Percentiles rank a stretch among this genome's conserved stretches.
Evolutionary conservation across 1,140 invertebrate genomes (phyloP).

Genomic region (Hypsibius dujardini): DNA sequence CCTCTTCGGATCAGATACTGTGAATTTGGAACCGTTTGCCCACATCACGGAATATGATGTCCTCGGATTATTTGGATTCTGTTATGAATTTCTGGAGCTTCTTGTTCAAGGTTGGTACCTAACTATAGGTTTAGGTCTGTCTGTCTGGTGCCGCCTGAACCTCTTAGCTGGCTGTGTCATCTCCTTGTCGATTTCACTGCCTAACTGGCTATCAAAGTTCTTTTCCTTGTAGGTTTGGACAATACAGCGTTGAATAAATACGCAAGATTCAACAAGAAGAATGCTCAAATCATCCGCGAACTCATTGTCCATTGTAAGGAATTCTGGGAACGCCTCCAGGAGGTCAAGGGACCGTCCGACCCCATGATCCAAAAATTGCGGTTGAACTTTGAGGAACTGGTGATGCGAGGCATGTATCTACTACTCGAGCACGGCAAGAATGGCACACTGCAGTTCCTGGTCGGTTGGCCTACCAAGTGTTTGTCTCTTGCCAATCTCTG

Average conservation of each 20-base stretch:
- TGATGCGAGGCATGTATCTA: neutral
- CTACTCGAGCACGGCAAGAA: neutral
- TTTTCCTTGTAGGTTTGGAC: neutral
- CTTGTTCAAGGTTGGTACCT: neutral
- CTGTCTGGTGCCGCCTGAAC: too few relatives aligned
- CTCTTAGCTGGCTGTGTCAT: too few relatives aligned
- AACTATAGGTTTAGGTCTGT: too few relatives aligned
- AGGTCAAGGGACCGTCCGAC: neutral
- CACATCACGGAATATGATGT: neutral
- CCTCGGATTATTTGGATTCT: neutral
- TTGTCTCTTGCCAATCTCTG: neutral
- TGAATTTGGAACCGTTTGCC: slow-evolving; percentile 9
- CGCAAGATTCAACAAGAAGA: slow-evolving; percentile 2
- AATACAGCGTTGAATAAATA: neutral
- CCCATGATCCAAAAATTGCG: neutral
- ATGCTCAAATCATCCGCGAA: slow-evolving; percentile 1
- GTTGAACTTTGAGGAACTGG: neutral
- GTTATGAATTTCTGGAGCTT: slow-evolving; percentile 10
- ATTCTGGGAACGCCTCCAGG: neutral
- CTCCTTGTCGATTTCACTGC: too few relatives aligned
- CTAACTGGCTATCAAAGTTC: too few relatives aligned
- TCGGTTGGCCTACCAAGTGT: neutral
- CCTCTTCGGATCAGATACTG: neutral
- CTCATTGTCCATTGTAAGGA: neutral
- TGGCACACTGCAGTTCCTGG: slow-evolving; percentile 12